Evolutionary conservation across 2,113 vertebrate species (phyloP), one percentile per base, ranked within the genome.

Genomic region (Paradoxurus hermaphroditus): DNA sequence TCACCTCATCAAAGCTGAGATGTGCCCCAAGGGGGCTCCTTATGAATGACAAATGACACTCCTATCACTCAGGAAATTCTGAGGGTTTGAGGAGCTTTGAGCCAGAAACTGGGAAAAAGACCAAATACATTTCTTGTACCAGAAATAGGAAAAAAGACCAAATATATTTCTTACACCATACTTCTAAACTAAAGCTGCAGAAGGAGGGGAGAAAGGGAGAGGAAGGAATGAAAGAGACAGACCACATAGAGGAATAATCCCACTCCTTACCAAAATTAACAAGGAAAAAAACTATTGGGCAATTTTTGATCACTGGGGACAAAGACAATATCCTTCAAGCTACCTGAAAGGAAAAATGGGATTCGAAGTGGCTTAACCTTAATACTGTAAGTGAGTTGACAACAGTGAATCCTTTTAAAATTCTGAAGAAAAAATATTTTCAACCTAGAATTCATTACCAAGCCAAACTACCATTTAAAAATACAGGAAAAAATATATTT

Each of bases 381-480:
- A 86, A 12, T 70, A 82, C 11, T 46, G 7, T 39, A 86, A 82
- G 19, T 49, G 85, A 85, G 4, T n/a, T 36, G 59, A 67, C n/a
- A 53, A 21, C 39, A 12, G 11, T 36, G 65, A 63, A 92, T 85
- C 15, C 67, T 90, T 88, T 81, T 13, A 51, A 92, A 85, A 68
- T 62, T 46, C 44, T 49, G 31, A 81, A 82, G 65, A 44, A 70
- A 95, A 81, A 72, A 39, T 49, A 31, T 67, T 88, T 89, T 93
- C 67, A 88, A 95, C 70, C 67, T 85, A 85, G 14, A 95, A 70
- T 92, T 94, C 18, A 83, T 59, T 68, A 90, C 31, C 65, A 65
- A 92, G 19, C 10, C 34, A 73, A 49, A 84, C 27, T 84, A 85
- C 4, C 34, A 91, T 82, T 83, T 93, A 73, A 85, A 51, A 85